Conservation (phyloP, 1,140 invertebrate genomes). For the Pectinophora gossypiella region DNA sequence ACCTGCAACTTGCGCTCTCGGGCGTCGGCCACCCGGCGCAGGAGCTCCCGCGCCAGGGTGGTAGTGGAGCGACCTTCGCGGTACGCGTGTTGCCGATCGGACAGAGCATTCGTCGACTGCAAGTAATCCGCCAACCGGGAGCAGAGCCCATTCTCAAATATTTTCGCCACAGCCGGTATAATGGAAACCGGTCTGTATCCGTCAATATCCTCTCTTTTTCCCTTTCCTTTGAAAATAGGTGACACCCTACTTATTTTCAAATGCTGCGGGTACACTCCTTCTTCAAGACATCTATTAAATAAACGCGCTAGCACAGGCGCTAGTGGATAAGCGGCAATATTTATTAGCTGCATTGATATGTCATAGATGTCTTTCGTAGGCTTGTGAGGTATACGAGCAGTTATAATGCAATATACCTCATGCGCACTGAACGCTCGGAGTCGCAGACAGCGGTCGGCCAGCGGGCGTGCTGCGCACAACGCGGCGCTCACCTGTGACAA, state of each 20-base stretch:
- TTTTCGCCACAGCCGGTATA: background rate
- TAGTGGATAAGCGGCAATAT: background rate
- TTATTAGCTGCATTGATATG: too few relatives aligned
- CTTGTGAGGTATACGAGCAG: background rate
- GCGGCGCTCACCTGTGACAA: too few relatives aligned
- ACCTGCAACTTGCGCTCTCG: background rate
- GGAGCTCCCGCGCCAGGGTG: background rate
- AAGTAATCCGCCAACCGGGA: background rate
- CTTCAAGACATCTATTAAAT: background rate
- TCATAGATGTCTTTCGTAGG: background rate
- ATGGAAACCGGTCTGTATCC: slow-evolving; percentile 3
- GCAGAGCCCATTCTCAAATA: slow-evolving; percentile 1
- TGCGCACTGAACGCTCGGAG: background rate
- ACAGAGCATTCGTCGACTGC: background rate
- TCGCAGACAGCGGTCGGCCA: background rate
- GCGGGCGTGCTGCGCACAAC: too few relatives aligned
- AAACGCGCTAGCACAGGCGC: background rate
- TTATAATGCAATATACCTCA: background rate
- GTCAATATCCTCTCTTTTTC: slow-evolving; percentile 4
- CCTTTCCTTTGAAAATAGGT: slow-evolving; percentile 3
- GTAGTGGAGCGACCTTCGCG: background rate
- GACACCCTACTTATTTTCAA: slow-evolving; percentile 4
- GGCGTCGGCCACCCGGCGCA: background rate
- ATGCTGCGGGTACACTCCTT: background rate
- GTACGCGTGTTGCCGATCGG: slow-evolving; percentile 3